phyloP scores from a whole-genome alignment of 2,113 vertebrate species.

The Cyprinodon variegatus region DNA sequence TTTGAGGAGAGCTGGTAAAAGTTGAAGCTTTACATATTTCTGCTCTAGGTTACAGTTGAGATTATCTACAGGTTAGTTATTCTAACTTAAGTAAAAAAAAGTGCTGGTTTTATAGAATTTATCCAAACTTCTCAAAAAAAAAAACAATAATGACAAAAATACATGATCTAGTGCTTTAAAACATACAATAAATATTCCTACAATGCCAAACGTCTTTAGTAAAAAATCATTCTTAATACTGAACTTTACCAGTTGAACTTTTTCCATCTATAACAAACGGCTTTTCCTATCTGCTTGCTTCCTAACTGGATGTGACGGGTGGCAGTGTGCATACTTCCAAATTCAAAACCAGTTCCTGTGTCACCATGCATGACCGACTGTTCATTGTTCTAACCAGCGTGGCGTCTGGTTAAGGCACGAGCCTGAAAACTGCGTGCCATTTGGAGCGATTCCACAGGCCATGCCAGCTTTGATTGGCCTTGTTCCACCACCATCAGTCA shows the following conservation, averaged over 20 bases:
- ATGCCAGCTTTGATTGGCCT: constrained; percentile 56
- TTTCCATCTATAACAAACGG: too few relatives aligned
- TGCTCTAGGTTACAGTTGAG: too few relatives aligned
- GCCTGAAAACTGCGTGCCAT: constrained; percentile 16
- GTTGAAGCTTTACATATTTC: not conserved
- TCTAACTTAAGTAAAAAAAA: not conserved
- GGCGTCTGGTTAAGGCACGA: constrained; percentile 34
- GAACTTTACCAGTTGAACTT: not conserved
- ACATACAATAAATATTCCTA: not conserved
- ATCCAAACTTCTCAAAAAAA: not conserved
- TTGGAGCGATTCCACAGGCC: constrained; percentile 15
- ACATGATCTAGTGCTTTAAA: not conserved
- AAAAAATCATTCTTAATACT: not conserved
- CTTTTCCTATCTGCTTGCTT: constrained; percentile 23
- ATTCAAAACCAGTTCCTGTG: constrained; percentile 53
- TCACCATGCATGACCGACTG: constrained; percentile 43
- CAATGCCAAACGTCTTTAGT: too few relatives aligned
- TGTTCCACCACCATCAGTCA: constrained; percentile 48
- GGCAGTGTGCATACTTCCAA: constrained; percentile 31
- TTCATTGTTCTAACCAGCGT: constrained; percentile 43
- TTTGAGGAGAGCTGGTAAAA: not conserved
- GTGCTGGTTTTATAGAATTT: not conserved
- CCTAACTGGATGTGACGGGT: constrained; percentile 26
- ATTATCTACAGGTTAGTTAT: too few relatives aligned
- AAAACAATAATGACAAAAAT: not conserved